These are phyloP conservation scores for Ditula angustiorana DNA, from an alignment of 2,888 invertebrate genomes.

Conservation along the genomic window DNA sequence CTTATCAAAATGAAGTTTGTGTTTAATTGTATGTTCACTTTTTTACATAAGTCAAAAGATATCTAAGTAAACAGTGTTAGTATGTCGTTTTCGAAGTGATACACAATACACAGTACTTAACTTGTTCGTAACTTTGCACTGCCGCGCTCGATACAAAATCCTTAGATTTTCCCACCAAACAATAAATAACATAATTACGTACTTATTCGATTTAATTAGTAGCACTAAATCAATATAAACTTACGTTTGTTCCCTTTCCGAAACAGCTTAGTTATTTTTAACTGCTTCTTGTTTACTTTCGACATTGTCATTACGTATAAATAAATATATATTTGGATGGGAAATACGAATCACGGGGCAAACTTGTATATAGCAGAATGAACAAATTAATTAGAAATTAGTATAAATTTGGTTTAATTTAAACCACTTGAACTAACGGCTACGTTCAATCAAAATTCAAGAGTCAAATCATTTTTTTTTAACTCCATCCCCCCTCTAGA, in stretches of 20 bases:
- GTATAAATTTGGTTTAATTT: background rate
- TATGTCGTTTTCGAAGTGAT: background rate
- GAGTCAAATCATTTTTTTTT: too few relatives aligned
- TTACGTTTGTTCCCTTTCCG: conserved; percentile 28
- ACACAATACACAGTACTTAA: background rate
- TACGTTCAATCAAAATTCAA: too few relatives aligned
- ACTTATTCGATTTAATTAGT: background rate
- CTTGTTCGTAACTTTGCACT: too few relatives aligned
- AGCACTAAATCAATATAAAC: background rate
- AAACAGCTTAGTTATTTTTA: conserved; percentile 36
- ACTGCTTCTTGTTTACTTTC: conserved; percentile 34
- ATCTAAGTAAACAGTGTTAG: too few relatives aligned
- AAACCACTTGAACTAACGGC: too few relatives aligned
- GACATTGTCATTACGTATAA: conserved; percentile 24
- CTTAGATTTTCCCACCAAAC: background rate
- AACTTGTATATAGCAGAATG: background rate
- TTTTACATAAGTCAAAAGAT: too few relatives aligned
- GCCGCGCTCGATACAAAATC: too few relatives aligned
- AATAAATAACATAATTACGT: background rate
- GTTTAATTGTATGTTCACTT: too few relatives aligned
- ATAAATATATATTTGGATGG: background rate
- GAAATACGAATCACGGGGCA: background rate
- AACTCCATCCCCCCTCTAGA: too few relatives aligned
- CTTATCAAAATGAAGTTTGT: too few relatives aligned
- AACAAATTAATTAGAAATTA: background rate